These are phyloP conservation scores for Andricus curvator DNA, from an alignment of 2,888 invertebrate genomes.

Conservation along the genomic window DNA sequence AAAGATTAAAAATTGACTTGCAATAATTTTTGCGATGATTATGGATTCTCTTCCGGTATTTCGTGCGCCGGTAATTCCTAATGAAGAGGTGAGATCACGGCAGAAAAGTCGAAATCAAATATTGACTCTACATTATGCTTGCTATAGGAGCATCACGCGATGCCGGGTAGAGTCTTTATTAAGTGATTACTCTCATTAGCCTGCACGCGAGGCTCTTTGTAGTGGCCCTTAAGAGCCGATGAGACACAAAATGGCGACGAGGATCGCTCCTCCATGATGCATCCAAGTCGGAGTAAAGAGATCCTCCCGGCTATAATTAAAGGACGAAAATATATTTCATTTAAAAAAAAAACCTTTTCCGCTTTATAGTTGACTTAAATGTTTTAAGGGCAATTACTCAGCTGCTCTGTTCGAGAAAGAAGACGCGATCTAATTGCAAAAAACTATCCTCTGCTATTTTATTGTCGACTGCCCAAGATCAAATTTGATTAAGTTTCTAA, in stretches of 20 bases:
- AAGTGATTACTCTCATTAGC: slow-evolving; percentile 78
- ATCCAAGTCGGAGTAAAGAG: slow-evolving; percentile 22
- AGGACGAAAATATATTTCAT: slow-evolving; percentile 33
- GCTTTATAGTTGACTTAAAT: slow-evolving; percentile 26
- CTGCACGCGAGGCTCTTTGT: slow-evolving; percentile 76
- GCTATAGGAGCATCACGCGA: slow-evolving; percentile 65
- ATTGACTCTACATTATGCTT: slow-evolving; percentile 68
- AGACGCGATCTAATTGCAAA: slow-evolving; percentile 3
- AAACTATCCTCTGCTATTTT: slow-evolving; percentile 15
- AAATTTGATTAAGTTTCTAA: background rate
- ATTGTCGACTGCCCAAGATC: background rate
- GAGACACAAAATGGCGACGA: slow-evolving; percentile 50
- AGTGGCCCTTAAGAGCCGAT: slow-evolving; percentile 55
- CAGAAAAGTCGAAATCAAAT: slow-evolving; percentile 72
- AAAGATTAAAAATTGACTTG: background rate
- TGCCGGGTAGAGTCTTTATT: slow-evolving; percentile 73
- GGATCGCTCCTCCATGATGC: slow-evolving; percentile 23
- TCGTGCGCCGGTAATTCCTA: slow-evolving; percentile 3
- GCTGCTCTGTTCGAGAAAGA: background rate
- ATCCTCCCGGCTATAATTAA: slow-evolving; percentile 39
- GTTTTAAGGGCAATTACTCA: slow-evolving; percentile 21
- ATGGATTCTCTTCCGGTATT: background rate
- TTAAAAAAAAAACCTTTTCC: slow-evolving; percentile 27
- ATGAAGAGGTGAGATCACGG: slow-evolving; percentile 35
- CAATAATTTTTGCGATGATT: slow-evolving; percentile 30